A percentile compares a stretch with the other conserved stretches of the same genome.
Evolutionary conservation across 1,140 invertebrate genomes (phyloP).

Genomic region (Pogonomyrmex barbatus): DNA sequence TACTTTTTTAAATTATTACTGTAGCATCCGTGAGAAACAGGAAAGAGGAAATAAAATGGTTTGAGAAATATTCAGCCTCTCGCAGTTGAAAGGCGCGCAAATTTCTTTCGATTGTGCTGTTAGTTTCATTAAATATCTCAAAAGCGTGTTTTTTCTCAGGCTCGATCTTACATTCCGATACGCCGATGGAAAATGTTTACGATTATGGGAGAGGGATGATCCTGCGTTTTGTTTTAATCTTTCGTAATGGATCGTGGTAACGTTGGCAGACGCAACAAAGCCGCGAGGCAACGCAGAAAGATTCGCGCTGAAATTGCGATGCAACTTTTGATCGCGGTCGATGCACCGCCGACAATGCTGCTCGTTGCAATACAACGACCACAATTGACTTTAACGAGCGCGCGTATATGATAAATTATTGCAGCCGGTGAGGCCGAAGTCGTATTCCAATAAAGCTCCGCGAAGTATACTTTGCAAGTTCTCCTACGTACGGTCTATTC

Average conservation of each 20-base stretch:
- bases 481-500: background rate
- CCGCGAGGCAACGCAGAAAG: conserved; percentile 1
- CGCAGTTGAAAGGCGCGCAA: background rate
- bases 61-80: background rate
- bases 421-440: conserved; percentile 22
- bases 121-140: conserved; percentile 28
- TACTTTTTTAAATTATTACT: background rate
- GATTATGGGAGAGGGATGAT: conserved; percentile 25
- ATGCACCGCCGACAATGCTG: conserved; percentile 44
- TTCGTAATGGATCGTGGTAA: conserved; percentile 53
- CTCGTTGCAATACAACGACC: conserved; percentile 53
- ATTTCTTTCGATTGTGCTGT: conserved; percentile 1
- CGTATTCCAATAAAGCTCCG: conserved; percentile 42
- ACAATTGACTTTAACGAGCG: conserved; percentile 64
- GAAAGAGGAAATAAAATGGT: conserved; percentile 22
- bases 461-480: conserved; percentile 1
- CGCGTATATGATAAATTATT: conserved; percentile 61
- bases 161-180: conserved; percentile 15
- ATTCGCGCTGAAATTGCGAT: conserved; percentile 48
- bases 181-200: conserved; percentile 6
- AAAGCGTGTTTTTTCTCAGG: background rate
- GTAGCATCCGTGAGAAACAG: background rate
- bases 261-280: conserved; percentile 33
- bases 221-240: conserved; percentile 29
- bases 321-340: conserved; percentile 63